Evolutionary conservation across 2,113 vertebrate species (phyloP).

Genomic region (Oreochromis spilurus): DNA sequence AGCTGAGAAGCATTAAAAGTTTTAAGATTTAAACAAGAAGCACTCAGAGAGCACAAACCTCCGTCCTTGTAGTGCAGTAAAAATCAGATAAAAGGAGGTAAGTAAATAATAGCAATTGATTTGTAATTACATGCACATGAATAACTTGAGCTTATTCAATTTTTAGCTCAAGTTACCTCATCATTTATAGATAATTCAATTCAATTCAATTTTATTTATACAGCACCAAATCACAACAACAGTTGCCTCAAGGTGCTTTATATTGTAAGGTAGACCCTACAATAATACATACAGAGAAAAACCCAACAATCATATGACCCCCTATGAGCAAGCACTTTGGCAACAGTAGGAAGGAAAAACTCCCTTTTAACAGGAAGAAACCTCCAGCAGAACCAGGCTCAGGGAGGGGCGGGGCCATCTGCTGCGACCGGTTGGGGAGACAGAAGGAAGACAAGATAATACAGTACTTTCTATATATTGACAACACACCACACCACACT

Average conservation of each 20-base stretch:
- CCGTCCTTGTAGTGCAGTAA: neutral
- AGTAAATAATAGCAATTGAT: neutral
- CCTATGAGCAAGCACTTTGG: neutral
- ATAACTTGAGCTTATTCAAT: neutral
- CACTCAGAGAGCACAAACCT: neutral
- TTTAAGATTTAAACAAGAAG: neutral
- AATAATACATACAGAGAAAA: neutral
- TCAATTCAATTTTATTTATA: neutral
- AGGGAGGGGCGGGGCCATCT: too few species aligned
- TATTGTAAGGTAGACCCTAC: neutral
- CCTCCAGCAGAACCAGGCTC: accelerated
- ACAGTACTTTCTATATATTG: neutral
- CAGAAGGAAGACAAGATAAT: neutral
- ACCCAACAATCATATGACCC: neutral
- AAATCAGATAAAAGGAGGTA: neutral
- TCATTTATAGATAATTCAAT: neutral
- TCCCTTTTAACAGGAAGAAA: neutral
- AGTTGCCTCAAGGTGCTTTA: accelerated
- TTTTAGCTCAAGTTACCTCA: neutral
- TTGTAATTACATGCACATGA: neutral
- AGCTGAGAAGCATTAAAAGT: neutral
- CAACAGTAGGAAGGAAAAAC: neutral
- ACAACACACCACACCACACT: neutral
- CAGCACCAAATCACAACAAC: accelerated
- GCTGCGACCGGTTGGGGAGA: accelerated